Base-by-base conservation (phyloP, 2,797 vertebrate genomes). In the Tragelaphus eurycerus region DNA sequence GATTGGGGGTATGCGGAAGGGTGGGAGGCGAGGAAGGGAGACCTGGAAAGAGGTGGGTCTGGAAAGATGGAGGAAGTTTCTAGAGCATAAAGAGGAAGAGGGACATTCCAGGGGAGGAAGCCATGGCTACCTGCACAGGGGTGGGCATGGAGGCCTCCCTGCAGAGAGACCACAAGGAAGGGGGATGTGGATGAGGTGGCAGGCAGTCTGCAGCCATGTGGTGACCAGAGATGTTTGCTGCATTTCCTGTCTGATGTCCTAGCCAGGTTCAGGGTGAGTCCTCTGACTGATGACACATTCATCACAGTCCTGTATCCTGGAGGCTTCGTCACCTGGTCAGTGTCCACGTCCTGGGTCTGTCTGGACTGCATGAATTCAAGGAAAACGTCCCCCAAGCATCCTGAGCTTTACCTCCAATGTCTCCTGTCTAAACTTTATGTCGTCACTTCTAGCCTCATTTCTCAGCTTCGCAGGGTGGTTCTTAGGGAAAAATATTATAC, bases 251-350 rank as follows among this genome's bases (percentile, higher is more conserved):
- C 15, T 34, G 67, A 6, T 6, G 7, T 59, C 81, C 43, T 7
- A 7, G 19, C 12, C 6, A 4, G 7, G 52, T 6, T n/a, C 1
- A 4, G 0, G 21, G 55, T 4, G 27, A 57, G n/a, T 4, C 25
- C 25, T 27, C 4, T 11, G 12, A 21, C 29, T 11, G 19, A 5
- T 16, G 34, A 23, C 59, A 16, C 1, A 1, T 9, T 2, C 11
- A 7, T 6, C 57, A 25, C 11, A 2, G 14, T 50, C 10, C 38
- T 4, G 3, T 1, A 4, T 43, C 10, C 2, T 2, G 7, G 89
- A 21, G 43, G 5, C 19, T 46, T 12, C 3, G 0, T 25, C 12
- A 1, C 21, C 6, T 14, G 4, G 3, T 4, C 19, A 12, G 52
- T 27, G 13, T 4, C 46, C 17, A 2, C 2, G 17, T n/a, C 17